phyloP scores from a whole-genome alignment of 2,113 vertebrate species.

The Gorsachius goisagi region DNA sequence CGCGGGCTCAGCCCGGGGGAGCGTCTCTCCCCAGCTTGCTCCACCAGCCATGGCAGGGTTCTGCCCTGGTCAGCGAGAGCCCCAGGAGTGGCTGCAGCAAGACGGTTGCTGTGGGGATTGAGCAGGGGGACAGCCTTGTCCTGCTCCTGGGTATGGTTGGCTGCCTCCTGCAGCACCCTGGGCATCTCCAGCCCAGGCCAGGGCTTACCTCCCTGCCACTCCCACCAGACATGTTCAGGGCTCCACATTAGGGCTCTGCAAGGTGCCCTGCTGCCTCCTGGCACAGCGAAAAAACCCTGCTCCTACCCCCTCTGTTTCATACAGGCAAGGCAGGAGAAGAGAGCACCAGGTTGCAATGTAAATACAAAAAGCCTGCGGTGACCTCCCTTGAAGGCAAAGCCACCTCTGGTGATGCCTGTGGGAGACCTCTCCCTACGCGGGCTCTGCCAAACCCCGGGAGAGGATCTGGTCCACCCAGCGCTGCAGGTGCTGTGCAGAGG shows the following conservation, averaged over 20 bases:
- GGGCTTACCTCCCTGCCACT: background rate
- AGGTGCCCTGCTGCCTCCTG: rapidly evolving
- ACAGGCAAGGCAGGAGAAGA: background rate
- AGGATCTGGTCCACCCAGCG: rapidly evolving
- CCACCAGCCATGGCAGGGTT: background rate
- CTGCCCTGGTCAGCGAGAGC: background rate
- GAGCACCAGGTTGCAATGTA: background rate
- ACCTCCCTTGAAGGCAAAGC: too few species aligned
- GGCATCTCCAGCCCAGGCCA: background rate
- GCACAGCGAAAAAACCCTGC: rapidly evolving
- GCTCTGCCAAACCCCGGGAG: background rate
- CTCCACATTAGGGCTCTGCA: background rate
- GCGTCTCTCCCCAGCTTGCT: background rate
- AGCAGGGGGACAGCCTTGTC: background rate
- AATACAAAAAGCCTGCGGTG: background rate
- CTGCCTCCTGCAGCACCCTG: background rate
- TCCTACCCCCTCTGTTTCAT: background rate
- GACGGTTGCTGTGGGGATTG: background rate
- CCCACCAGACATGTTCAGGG: background rate
- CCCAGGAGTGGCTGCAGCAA: background rate
- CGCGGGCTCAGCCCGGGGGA: rapidly evolving
- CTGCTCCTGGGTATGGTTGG: too few species aligned
- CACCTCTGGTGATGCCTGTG: rapidly evolving
- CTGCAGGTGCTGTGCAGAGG: background rate
- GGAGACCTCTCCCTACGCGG: background rate